Base-by-base conservation (phyloP, 2,888 invertebrate genomes). In the Cryptosula pallasiana region DNA sequence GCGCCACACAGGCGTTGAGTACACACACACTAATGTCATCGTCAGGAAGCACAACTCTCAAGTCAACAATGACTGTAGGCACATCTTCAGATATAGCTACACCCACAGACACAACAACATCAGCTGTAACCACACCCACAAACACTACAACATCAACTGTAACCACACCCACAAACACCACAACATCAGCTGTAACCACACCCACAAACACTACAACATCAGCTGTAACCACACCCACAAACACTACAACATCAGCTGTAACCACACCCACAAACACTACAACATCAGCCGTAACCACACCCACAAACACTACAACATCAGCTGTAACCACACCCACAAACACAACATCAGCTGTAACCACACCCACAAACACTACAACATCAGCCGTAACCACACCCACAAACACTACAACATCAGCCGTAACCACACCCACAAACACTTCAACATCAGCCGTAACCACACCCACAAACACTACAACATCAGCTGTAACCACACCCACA, bases 201-300 rank as follows among this genome's bases (percentile, higher is more conserved):
- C 16, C 71, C 20, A 72, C 63, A 16, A 72, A 57, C 69, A 63
- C 45, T 69, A 71, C 71, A 35, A 29, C 35, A 35, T 25, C 45
- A 16, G n/a, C 69, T 13, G 35, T 23, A 3, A 23, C 23, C 23
- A 71, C 36, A 16, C 72, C 57, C 2, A 73, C 71, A 34, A 35
- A 20, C 27, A 25, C 55, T 27, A 72, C 71, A n/a, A 72, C 35
- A n/a, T 35, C 71, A 25, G 54, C 23, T 20, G 9, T 32, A 5
- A 71, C 32, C 5, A 36, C 55, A 16, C 2, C 32, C 16, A 71
- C 55, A 54, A 32, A 27, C 29, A 54, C 55, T 23, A 72, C 32
- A n/a, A 72, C 55, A 36, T 20, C 3, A 35, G 34, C 69, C 9
- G 34, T 27, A 20, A 72, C 35, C 25, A n/a, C 36, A 71, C 16